Conservation (phyloP, 2,113 vertebrate species). For the Neolamprologus toae region DNA sequence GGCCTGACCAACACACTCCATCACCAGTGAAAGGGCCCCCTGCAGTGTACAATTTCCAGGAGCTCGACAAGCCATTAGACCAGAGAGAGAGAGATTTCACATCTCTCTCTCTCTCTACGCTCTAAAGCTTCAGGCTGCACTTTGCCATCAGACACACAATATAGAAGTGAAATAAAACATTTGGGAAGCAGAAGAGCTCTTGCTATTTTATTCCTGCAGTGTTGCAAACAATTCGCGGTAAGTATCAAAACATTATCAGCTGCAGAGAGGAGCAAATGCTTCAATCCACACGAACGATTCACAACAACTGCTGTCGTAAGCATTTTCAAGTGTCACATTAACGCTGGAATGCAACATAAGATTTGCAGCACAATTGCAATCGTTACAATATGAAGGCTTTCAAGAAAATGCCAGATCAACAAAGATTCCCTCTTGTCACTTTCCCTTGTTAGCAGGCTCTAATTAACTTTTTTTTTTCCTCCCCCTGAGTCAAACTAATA, state of each 20-base stretch:
- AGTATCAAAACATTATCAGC: background rate
- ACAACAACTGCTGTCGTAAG: slow-evolving; percentile 24
- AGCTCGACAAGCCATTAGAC: slow-evolving; percentile 58
- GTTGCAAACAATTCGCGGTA: background rate
- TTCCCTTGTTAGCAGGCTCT: slow-evolving; percentile 54
- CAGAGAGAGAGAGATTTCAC: slow-evolving; percentile 42
- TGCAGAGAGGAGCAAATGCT: background rate
- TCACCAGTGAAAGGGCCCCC: slow-evolving; percentile 63
- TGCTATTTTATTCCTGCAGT: background rate
- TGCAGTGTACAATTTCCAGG: slow-evolving; percentile 61
- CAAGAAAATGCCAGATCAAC: slow-evolving; percentile 43
- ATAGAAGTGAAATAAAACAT: background rate
- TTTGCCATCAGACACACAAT: background rate
- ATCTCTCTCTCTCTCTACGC: background rate
- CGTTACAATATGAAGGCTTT: slow-evolving; percentile 32
- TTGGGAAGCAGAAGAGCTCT: background rate
- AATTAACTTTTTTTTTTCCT: slow-evolving; percentile 38
- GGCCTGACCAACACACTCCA: slow-evolving; percentile 55
- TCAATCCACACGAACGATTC: background rate
- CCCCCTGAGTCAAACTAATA: slow-evolving; percentile 61
- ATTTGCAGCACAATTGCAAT: background rate
- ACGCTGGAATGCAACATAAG: background rate
- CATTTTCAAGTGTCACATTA: slow-evolving; percentile 19
- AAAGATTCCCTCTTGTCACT: slow-evolving; percentile 47
- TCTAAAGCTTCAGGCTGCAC: background rate